These are phyloP conservation scores for Poeciliopsis occidentalis DNA, from an alignment of 2,113 vertebrate genomes.

Conservation along the genomic window DNA sequence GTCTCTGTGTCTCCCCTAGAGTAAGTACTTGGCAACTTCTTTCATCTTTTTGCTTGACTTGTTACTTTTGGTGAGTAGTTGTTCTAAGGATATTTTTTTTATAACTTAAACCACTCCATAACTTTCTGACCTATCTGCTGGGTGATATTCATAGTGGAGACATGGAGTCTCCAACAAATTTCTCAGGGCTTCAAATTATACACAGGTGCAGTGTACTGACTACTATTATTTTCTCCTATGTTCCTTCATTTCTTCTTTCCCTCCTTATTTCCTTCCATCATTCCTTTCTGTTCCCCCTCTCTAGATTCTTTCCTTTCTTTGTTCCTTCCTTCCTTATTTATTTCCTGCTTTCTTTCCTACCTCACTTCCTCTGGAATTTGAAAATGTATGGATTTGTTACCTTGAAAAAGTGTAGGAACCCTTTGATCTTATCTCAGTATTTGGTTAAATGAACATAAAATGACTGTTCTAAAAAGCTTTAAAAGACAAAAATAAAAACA, in stretches of 20 bases:
- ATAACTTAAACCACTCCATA: background rate
- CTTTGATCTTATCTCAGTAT: background rate
- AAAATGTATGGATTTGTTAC: background rate
- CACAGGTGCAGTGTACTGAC: no score
- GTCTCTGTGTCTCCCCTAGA: no score
- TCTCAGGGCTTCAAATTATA: background rate
- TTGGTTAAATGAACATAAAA: background rate
- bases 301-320: background rate
- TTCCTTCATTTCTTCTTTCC: background rate
- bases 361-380: background rate
- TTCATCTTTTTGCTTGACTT: no score
- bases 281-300: background rate
- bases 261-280: background rate
- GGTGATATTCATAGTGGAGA: background rate
- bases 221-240: no score
- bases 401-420: background rate
- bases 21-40: no score
- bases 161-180: background rate
- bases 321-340: background rate
- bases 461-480: background rate
- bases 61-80: background rate
- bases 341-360: background rate
- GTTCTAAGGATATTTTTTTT: background rate
- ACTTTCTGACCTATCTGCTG: background rate
- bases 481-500: background rate